Conservation (phyloP, 2,797 vertebrate species). For the Tinamus major region DNA sequence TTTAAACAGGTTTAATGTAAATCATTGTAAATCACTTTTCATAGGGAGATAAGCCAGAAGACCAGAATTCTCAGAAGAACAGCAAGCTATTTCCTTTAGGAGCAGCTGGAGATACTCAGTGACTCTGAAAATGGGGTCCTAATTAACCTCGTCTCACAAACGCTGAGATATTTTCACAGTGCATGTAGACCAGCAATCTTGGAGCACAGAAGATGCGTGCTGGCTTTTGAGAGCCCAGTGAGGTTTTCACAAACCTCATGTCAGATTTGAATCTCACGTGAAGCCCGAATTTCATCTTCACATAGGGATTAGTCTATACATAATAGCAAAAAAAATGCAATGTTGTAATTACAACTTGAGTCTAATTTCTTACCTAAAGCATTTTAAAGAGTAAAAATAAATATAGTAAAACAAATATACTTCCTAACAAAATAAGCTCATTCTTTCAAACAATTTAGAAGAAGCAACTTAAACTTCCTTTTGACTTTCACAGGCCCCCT, state of each 20-base stretch:
- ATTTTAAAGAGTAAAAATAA: neutral
- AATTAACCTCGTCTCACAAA: neutral
- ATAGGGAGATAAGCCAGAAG: neutral
- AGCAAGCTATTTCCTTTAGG: neutral
- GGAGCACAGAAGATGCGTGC: neutral
- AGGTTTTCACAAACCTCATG: neutral
- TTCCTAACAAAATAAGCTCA: neutral
- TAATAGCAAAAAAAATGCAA: neutral
- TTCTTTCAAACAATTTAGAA: neutral
- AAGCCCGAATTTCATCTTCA: neutral
- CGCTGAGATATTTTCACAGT: neutral
- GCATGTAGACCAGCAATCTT: too few relatives aligned
- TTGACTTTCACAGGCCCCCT: neutral
- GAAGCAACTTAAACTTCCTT: neutral
- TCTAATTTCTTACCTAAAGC: neutral
- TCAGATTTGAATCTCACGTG: neutral
- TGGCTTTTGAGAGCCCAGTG: neutral
- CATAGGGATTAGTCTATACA: neutral
- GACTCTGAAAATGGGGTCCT: neutral
- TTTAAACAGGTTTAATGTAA: conserved; percentile 2
- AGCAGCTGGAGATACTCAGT: neutral
- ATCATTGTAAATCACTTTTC: neutral
- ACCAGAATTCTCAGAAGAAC: neutral
- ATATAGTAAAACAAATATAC: neutral
- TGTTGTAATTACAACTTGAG: neutral